A percentile compares a stretch with the other conserved stretches of the same genome.
Conservation (phyloP, 2,888 invertebrate species). For the Suillia variegata region DNA sequence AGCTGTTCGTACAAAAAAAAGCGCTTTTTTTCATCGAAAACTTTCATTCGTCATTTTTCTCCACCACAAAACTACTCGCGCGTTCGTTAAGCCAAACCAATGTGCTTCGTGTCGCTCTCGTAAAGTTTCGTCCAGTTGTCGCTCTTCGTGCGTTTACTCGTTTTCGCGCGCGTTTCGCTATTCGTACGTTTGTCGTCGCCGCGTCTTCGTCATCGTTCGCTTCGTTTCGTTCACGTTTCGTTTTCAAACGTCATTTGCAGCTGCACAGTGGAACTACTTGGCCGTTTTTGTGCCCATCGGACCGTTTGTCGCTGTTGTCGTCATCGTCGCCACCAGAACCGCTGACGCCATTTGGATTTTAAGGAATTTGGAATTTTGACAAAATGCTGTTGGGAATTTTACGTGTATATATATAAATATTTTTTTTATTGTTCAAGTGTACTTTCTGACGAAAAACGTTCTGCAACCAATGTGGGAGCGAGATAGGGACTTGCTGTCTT, state of each 20-base stretch:
- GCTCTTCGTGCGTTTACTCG: background rate
- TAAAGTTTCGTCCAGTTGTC: no score
- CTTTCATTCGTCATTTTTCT: background rate
- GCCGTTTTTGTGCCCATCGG: conserved; percentile 39
- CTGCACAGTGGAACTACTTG: conserved; percentile 50
- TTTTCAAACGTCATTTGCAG: conserved; percentile 50
- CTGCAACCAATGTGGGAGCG: conserved; percentile 63
- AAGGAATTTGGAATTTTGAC: conserved; percentile 41
- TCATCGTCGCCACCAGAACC: background rate
- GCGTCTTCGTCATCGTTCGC: conserved; percentile 11
- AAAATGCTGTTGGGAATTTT: no score
- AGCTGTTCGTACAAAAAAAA: conserved; percentile 38
- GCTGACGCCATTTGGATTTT: background rate
- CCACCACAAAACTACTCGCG: background rate
- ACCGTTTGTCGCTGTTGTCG: conserved; percentile 8
- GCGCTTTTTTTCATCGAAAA: conserved; percentile 2
- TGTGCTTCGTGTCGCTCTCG: no score
- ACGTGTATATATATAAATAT: conserved; percentile 25
- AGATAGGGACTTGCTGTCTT: conserved; percentile 62
- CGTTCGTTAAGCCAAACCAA: background rate
- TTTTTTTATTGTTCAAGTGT: background rate
- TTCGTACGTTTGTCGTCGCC: conserved; percentile 9
- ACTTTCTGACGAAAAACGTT: conserved; percentile 37
- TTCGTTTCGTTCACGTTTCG: conserved; percentile 34
- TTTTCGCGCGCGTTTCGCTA: conserved; percentile 1